A percentile compares a stretch with the other conserved stretches of the same genome.
These are phyloP conservation scores for Platygyra sinensis DNA, from an alignment of 64 coral and sea anemone species.

Conservation along the genomic window DNA sequence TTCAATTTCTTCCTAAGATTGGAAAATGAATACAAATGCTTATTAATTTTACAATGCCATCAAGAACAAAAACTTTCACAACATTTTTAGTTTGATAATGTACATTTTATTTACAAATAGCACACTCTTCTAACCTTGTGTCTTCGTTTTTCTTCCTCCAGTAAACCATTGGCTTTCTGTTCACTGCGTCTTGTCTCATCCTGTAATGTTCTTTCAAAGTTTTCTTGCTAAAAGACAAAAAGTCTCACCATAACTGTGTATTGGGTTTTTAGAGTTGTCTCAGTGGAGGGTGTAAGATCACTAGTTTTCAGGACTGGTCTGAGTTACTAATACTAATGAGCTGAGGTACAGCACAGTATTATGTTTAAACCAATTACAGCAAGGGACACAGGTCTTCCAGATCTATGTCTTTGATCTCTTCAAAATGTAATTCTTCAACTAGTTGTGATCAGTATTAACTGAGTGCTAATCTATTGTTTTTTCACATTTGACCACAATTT, in stretches of 20 bases:
- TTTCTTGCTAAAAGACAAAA: slow-evolving; percentile 64
- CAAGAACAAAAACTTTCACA: neutral
- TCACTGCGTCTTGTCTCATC: slow-evolving; percentile 65
- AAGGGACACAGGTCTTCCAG: too few relatives aligned
- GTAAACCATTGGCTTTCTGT: neutral
- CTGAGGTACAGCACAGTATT: too few relatives aligned
- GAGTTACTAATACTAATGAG: too few relatives aligned
- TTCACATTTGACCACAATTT: too few relatives aligned
- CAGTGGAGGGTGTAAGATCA: too few relatives aligned
- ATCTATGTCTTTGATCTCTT: too few relatives aligned
- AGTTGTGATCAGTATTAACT: neutral
- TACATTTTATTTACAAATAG: neutral
- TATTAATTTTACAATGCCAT: neutral
- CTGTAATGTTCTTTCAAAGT: slow-evolving; percentile 56
- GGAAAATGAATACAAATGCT: neutral
- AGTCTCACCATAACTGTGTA: neutral
- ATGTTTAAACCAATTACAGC: too few relatives aligned
- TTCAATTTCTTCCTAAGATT: slow-evolving; percentile 57
- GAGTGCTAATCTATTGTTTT: too few relatives aligned
- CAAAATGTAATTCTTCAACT: neutral
- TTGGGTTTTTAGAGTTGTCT: neutral
- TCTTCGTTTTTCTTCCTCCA: slow-evolving; percentile 56
- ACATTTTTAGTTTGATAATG: neutral
- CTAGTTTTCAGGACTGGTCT: too few relatives aligned
- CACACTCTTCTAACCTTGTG: slow-evolving; percentile 3